Base-by-base conservation (phyloP, 2,113 vertebrate species). In the Clarias macrocephalus region DNA sequence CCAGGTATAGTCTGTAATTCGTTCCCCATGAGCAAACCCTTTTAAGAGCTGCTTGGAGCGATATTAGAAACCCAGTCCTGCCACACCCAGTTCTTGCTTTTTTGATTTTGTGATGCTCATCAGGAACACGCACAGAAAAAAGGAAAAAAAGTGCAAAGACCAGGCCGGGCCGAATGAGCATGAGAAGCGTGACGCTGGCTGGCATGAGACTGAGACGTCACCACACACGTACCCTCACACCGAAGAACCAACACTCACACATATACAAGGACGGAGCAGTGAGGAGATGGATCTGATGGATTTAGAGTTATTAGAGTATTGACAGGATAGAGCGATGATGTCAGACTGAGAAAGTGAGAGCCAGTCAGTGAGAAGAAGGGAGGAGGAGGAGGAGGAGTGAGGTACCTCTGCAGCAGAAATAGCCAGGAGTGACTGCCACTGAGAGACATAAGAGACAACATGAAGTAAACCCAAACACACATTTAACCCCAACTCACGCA, bases 401-500 rank as follows among this genome's bases (percentile, higher is more conserved):
- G 94, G 94, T 96, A 96, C 95, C 95, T 96, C 95, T 94, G 92
- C 94, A 95, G 95, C 94, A 95, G 95, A 96, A 96, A 95, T 95
- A 96, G 94, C 95, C 95, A 90, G 95, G 94, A 93, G 95, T 95
- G 93, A 95, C 95, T 80, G 95, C 94, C 95, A 96, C 95, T 95
- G 83, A 95, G 94, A 95, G 94, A 95, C 94, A 95, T 92, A 95
- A 94, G 93, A 95, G 95, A 95, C 94, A 95, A 89, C 86, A 91
- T 94, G 93, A 96, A 93, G 94, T 84, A 93, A 91, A 91, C 90
- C 91, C 88, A 88, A 85, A 88, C 81, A 88, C 66, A 62, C 86
- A 11, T 84, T 88, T 88, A 88, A 65, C 21, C 11, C 30, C 59
- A 16, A 16, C 62, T 87, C 80, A 85, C 72, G 85, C 85, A 85